Percentiles rank a stretch among this genome's conserved stretches.
Evolutionary conservation across 2,888 invertebrate species (phyloP).

Genomic region (Sminthurinus aureus): DNA sequence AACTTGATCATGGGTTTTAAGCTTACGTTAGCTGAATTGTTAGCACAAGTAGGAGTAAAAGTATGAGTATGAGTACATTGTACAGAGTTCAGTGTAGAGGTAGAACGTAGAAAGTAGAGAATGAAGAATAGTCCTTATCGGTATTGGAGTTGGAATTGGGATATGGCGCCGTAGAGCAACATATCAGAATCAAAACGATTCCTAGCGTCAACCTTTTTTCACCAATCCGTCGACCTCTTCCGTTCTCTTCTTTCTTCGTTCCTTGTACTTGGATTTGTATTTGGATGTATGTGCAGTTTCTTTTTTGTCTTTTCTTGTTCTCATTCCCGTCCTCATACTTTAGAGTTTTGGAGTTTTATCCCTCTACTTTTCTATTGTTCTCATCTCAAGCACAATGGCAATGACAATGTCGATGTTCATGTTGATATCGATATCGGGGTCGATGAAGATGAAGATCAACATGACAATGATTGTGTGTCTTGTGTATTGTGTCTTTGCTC

Average conservation of each 20-base stretch:
- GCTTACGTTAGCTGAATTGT: slow-evolving; percentile 53
- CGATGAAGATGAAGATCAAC: too few species aligned
- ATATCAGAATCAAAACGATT: background rate
- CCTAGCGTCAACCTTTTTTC: background rate
- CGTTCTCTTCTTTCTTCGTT: slow-evolving; percentile 18
- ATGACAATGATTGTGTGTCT: too few species aligned
- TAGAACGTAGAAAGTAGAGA: background rate
- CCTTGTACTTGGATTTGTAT: too few species aligned
- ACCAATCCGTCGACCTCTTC: background rate
- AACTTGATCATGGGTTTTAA: slow-evolving; percentile 51
- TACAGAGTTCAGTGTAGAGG: background rate
- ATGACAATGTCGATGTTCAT: too few species aligned
- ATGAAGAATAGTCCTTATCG: slow-evolving; percentile 41
- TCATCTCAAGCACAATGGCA: too few species aligned
- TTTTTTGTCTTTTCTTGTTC: too few species aligned
- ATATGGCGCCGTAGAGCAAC: slow-evolving; percentile 43
- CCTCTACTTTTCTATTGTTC: too few species aligned
- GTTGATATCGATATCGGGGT: too few species aligned
- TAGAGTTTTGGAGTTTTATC: too few species aligned
- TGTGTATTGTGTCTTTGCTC: too few species aligned
- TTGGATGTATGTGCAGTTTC: too few species aligned
- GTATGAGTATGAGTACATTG: background rate
- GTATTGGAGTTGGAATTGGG: slow-evolving; percentile 39
- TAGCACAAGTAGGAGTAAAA: slow-evolving; percentile 16
- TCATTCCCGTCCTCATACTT: too few species aligned